phyloP scores from a whole-genome alignment of 2,113 vertebrate species.

The Eudorcas thomsonii region DNA sequence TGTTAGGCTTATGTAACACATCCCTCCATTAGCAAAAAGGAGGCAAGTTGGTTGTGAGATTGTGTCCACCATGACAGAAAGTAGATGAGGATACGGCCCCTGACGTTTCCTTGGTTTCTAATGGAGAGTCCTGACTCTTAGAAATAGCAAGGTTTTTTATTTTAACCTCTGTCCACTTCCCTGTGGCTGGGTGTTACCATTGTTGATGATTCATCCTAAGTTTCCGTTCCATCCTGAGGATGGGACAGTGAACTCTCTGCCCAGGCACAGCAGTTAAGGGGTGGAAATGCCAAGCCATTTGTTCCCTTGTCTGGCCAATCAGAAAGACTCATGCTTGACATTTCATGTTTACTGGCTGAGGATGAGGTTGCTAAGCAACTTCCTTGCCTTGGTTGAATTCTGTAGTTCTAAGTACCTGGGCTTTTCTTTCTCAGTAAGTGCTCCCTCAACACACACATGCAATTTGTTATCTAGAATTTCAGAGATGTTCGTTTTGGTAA shows the following conservation, averaged over 20 bases:
- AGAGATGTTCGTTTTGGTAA: neutral
- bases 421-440: neutral
- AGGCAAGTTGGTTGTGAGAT: neutral
- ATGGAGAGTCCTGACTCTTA: neutral
- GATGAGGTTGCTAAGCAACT: slow-evolving; percentile 70
- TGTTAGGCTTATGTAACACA: neutral
- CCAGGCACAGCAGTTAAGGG: neutral
- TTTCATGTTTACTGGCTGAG: slow-evolving; percentile 57
- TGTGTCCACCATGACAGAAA: neutral
- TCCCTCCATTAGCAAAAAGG: neutral
- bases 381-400: slow-evolving; percentile 56
- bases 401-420: neutral
- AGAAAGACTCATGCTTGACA: slow-evolving; percentile 42
- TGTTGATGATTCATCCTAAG: neutral
- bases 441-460: neutral
- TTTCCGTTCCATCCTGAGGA: neutral
- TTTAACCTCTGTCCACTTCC: neutral
- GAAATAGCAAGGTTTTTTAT: neutral
- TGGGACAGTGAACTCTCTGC: neutral
- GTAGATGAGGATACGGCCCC: neutral
- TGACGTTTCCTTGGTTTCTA: neutral
- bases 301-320: slow-evolving; percentile 48
- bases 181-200: neutral
- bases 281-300: neutral
- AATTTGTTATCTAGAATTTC: neutral